Evolutionary conservation across 2,113 vertebrate species (phyloP).

Genomic region (Rynchops niger): DNA sequence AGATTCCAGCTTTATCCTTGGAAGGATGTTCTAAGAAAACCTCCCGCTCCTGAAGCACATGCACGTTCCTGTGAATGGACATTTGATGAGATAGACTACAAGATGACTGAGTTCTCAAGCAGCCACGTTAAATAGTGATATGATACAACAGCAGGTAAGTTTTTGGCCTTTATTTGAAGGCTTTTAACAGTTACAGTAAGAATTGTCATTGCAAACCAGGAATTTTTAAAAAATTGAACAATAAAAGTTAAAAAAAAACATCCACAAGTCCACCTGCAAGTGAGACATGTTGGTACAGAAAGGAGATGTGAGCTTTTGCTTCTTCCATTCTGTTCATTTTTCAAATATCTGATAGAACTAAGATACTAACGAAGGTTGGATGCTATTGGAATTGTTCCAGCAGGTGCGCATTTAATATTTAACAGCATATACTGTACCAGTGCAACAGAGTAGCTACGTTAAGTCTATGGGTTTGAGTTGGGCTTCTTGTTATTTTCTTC

Average conservation of each 20-base stretch:
- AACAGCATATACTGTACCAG: conserved; percentile 49
- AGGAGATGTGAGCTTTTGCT: neutral
- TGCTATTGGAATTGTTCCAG: neutral
- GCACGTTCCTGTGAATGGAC: neutral
- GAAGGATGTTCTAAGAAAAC: neutral
- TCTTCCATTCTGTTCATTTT: neutral
- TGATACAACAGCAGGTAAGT: neutral
- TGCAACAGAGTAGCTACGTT: neutral
- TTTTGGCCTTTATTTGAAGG: conserved; percentile 64
- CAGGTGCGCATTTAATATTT: neutral
- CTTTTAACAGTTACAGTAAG: conserved; percentile 66
- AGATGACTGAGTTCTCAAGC: neutral
- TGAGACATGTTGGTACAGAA: conserved; percentile 29
- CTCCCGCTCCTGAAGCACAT: neutral
- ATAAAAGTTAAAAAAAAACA: conserved; percentile 49
- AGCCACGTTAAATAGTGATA: neutral
- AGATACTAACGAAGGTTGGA: neutral
- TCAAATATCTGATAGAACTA: neutral
- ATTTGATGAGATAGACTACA: accelerated
- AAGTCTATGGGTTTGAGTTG: neutral
- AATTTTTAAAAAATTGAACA: conserved; percentile 18
- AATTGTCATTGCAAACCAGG: conserved; percentile 69
- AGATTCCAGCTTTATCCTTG: neutral
- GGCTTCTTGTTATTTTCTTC: neutral
- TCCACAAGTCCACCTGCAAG: conserved; percentile 49